Percentiles rank a stretch among this genome's conserved stretches.
phyloP scores from a whole-genome alignment of 2,797 vertebrate species.

The Phataginus tricuspis region DNA sequence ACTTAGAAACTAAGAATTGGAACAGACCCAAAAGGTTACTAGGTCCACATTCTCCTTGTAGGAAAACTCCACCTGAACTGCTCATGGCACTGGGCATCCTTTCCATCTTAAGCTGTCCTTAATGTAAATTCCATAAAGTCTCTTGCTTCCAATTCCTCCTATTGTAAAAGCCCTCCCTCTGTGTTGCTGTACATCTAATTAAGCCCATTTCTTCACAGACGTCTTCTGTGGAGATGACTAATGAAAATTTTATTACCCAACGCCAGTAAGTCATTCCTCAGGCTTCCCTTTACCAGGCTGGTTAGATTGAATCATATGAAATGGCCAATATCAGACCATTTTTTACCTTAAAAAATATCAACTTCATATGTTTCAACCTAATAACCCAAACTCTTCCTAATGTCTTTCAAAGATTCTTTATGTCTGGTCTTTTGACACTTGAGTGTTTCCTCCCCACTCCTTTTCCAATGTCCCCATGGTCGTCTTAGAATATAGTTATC shows the following conservation, averaged over 20 bases:
- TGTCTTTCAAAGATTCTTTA: constrained; percentile 22
- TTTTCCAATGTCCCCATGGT: neutral
- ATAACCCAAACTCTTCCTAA: neutral
- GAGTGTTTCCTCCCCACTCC: neutral
- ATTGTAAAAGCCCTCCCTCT: neutral
- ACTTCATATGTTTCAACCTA: neutral
- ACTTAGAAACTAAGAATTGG: constrained; percentile 22
- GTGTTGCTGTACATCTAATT: neutral
- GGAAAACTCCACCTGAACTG: neutral
- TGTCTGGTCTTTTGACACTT: constrained; percentile 3
- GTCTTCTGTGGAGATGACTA: neutral
- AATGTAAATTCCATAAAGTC: neutral
- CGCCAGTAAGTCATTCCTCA: neutral
- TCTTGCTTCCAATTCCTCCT: neutral
- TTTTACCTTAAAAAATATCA: neutral
- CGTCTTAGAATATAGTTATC: neutral
- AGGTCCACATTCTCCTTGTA: constrained; percentile 20
- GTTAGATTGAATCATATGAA: neutral
- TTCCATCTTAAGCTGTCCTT: neutral
- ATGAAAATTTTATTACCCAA: neutral
- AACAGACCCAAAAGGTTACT: neutral
- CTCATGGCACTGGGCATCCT: neutral
- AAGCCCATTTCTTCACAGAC: neutral
- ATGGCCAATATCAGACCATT: neutral
- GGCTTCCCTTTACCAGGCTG: neutral